Evolutionary conservation across 2,888 invertebrate species (phyloP).

Genomic region (Cyclophora albipunctata): DNA sequence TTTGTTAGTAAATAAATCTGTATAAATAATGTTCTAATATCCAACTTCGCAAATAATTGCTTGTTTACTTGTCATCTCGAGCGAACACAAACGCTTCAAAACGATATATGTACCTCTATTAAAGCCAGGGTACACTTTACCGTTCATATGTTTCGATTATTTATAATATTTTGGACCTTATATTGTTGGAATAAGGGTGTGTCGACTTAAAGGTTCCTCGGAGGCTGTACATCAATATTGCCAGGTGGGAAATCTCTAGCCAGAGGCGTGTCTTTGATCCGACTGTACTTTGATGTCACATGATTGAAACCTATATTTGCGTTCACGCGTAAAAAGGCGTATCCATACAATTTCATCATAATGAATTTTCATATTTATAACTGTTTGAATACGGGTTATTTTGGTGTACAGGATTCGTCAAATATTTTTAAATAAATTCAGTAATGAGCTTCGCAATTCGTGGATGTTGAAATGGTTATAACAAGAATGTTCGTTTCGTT

Average conservation of each 20-base stretch:
- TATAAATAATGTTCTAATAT: background rate
- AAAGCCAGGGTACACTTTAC: conserved; percentile 11
- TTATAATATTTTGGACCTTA: conserved; percentile 3
- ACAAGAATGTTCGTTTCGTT: conserved; percentile 29
- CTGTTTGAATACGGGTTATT: conserved; percentile 1
- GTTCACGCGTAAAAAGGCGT: conserved; percentile 5
- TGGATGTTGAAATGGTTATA: conserved; percentile 28
- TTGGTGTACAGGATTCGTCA: background rate
- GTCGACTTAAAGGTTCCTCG: conserved; percentile 4
- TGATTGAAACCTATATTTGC: conserved; percentile 27
- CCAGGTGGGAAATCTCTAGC: conserved; percentile 36
- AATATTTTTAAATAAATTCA: conserved; percentile 34
- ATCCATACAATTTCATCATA: background rate
- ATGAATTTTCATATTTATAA: too few species aligned
- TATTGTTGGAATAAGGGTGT: conserved; percentile 3
- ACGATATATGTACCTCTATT: conserved; percentile 18
- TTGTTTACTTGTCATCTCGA: conserved; percentile 20
- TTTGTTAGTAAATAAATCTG: too few species aligned
- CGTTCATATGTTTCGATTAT: background rate
- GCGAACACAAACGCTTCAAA: conserved; percentile 16
- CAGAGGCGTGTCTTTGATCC: conserved; percentile 35
- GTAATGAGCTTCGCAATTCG: conserved; percentile 45
- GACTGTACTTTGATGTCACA: conserved; percentile 28
- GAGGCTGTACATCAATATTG: conserved; percentile 27
- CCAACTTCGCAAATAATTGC: conserved; percentile 13